Evolutionary conservation across 2,797 vertebrate species (phyloP), one percentile per base, ranked within the genome.

Genomic region (Ctenopoma kingsleyae): DNA sequence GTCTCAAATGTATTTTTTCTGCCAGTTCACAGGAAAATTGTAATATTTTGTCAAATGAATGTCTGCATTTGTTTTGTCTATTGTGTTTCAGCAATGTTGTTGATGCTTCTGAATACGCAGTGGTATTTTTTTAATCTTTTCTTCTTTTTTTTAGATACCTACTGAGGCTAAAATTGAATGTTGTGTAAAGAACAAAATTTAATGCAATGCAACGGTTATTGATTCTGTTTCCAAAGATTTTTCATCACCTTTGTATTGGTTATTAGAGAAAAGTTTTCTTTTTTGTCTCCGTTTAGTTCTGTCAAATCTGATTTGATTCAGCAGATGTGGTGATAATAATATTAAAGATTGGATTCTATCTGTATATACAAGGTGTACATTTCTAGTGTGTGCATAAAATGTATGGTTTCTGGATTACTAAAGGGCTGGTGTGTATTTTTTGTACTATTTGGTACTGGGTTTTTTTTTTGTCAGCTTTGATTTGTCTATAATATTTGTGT

Each of bases 381-480:
- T 89, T 89, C 20, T 74, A 82, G 46, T 72, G 50, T 83, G 56
- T 75, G 51, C 65, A 81, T 65, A 80, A 68, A 75, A 67, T 71
- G 11, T 79, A 55, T 68, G 61, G 5, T 77, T 86, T 83, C 82
- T 84, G 43, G 53, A 88, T 86, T 81, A 84, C 91, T 77, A 87
- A 93, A 94, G 92, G 93, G 91, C 92, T 93, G 76, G 84, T 87
- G 81, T 89, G 70, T 84, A 51, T 81, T 84, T 83, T 84, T 90
- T 83, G 78, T 89, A 86, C 72, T 86, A 71, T 79, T 90, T 91
- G 94, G 94, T 95, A 95, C 93, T 90, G 76, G 87, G 74, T 89
- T 82, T 68, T 57, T 74, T 82, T 71, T 85, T 52, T 86, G 66
- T 87, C 67, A 71, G 69, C 49, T 76, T 67, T 74, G 70, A 74